Percentiles rank a stretch among this genome's conserved stretches.
Conservation (phyloP, 2,888 invertebrate species). For the Psococerastis gibbosa region DNA sequence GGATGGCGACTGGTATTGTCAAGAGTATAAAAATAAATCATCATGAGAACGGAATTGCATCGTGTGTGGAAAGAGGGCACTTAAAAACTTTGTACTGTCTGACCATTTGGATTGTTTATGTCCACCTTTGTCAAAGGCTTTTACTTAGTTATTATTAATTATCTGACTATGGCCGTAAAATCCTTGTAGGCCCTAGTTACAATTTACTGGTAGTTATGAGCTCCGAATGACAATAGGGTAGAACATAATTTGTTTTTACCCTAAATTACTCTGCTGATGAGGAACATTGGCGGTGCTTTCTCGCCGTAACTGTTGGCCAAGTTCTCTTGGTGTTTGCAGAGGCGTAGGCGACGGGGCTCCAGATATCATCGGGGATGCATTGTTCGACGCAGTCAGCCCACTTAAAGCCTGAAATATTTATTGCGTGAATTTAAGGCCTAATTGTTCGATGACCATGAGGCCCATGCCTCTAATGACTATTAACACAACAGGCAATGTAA, state of each 20-base stretch:
- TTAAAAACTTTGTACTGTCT: slow-evolving; percentile 61
- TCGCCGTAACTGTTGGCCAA: slow-evolving; percentile 17
- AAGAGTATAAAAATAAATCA: slow-evolving; percentile 85
- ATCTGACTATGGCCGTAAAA: no score
- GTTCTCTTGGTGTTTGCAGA: slow-evolving; percentile 15
- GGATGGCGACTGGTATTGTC: slow-evolving; percentile 97
- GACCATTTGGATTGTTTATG: no score
- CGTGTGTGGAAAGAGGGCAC: slow-evolving; percentile 64
- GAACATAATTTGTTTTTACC: no score
- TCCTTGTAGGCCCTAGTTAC: no score
- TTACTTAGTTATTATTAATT: no score
- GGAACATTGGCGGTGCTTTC: slow-evolving; percentile 17
- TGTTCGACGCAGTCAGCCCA: slow-evolving; percentile 2
- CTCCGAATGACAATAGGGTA: no score
- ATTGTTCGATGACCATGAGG: no score
- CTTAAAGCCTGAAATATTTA: slow-evolving; percentile 8
- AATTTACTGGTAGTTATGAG: no score
- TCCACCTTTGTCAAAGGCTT: no score
- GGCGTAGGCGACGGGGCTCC: neutral
- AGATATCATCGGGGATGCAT: neutral
- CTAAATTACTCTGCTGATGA: slow-evolving; percentile 18
- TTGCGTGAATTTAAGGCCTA: no score
- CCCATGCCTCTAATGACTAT: no score
- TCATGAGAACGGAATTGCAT: slow-evolving; percentile 86
- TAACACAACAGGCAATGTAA: no score